A percentile compares a stretch with the other conserved stretches of the same genome.
Conservation (phyloP, 2,113 vertebrate genomes). For the Pelvicachromis taeniatus region DNA sequence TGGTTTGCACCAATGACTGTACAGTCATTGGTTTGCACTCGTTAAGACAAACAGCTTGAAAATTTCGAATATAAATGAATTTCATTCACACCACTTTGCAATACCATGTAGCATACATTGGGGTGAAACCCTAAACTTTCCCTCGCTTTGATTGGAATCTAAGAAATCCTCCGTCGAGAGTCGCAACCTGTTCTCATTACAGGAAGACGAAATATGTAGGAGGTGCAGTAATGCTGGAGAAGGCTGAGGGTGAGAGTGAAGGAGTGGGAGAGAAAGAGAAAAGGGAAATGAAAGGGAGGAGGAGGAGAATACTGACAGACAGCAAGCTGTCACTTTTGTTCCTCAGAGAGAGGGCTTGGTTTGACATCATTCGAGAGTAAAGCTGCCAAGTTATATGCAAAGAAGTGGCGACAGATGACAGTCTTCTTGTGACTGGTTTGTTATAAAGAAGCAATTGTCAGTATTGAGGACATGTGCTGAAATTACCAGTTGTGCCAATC, state of each 20-base stretch:
- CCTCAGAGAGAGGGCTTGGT: constrained; percentile 17
- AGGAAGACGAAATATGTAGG: not conserved
- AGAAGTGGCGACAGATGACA: constrained; percentile 39
- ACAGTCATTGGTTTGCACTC: not conserved
- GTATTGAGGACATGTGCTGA: constrained; percentile 19
- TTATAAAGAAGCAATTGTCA: constrained; percentile 24
- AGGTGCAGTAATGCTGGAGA: not conserved
- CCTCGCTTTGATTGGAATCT: not conserved
- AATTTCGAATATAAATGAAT: not conserved
- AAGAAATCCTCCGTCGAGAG: not conserved
- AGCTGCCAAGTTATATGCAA: constrained; percentile 49
- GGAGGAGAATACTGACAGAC: constrained; percentile 27
- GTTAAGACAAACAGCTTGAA: not conserved
- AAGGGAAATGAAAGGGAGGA: constrained; percentile 1
- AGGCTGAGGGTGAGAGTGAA: not conserved
- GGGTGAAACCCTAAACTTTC: not conserved
- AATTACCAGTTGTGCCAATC: constrained; percentile 46
- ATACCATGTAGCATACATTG: not conserved
- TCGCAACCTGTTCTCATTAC: not conserved
- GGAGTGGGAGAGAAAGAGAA: not conserved
- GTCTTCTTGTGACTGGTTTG: constrained; percentile 24
- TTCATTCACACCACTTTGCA: not conserved
- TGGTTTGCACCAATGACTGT: not conserved
- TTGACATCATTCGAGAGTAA: constrained; percentile 34
- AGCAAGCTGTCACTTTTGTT: constrained; percentile 47